Conservation (phyloP, 2,113 vertebrate genomes). For the Megaleporinus macrocephalus region DNA sequence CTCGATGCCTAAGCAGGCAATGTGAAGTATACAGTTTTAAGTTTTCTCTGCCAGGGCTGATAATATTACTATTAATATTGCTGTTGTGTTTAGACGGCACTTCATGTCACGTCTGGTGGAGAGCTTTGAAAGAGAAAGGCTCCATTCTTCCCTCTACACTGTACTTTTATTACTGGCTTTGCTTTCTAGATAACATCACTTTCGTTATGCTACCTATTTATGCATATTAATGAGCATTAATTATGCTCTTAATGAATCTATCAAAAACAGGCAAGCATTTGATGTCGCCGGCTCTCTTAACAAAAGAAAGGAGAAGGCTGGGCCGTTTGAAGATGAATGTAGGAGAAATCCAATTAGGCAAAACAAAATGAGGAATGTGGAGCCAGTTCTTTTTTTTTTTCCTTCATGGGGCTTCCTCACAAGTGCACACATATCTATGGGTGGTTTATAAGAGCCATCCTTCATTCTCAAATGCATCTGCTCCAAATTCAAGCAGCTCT, state of each 20-base stretch:
- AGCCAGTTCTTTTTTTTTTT: slow-evolving; percentile 43
- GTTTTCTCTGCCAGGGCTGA: slow-evolving; percentile 46
- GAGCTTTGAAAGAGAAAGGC: slow-evolving; percentile 58
- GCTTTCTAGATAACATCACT: slow-evolving; percentile 67
- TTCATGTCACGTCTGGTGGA: slow-evolving; percentile 68
- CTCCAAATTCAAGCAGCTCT: slow-evolving; percentile 56
- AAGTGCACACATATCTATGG: slow-evolving; percentile 47
- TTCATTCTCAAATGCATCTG: slow-evolving; percentile 59
- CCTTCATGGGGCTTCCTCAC: slow-evolving; percentile 67
- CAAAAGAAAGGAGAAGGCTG: slow-evolving; percentile 48
- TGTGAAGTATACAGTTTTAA: slow-evolving; percentile 61
- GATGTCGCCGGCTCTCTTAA: slow-evolving; percentile 72
- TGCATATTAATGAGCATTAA: slow-evolving; percentile 83
- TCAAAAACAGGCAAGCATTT: slow-evolving; percentile 74
- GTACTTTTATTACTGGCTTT: slow-evolving; percentile 75
- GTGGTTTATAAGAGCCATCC: slow-evolving; percentile 50
- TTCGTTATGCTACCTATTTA: slow-evolving; percentile 68
- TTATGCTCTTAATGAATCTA: slow-evolving; percentile 81
- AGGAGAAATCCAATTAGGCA: slow-evolving; percentile 80
- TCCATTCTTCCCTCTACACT: slow-evolving; percentile 66
- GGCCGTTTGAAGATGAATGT: slow-evolving; percentile 79
- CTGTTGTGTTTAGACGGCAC: slow-evolving; percentile 64
- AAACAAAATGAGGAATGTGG: slow-evolving; percentile 71
- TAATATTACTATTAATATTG: slow-evolving; percentile 55
- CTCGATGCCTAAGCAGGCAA: slow-evolving; percentile 18